Conservation (phyloP, 2,888 invertebrate genomes). For the Latrodectus elegans region DNA sequence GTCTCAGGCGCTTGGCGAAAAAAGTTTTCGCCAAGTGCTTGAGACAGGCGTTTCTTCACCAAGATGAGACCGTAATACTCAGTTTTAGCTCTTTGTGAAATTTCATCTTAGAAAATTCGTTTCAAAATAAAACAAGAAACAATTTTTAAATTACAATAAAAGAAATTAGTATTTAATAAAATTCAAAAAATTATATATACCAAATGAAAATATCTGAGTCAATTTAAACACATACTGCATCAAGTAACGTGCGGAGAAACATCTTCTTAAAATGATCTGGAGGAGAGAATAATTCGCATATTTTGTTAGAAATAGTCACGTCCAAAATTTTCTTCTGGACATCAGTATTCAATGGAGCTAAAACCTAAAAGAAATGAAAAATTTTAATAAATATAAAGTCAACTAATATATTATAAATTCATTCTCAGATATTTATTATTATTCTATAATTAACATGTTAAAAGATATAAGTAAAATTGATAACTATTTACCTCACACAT, state of each 20-base stretch:
- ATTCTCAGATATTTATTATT: neutral
- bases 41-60: too few relatives aligned
- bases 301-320: constrained; percentile 25
- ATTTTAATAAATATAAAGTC: neutral
- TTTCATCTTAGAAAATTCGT: too few relatives aligned
- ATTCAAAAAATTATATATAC: too few relatives aligned
- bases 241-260: constrained; percentile 39
- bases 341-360: constrained; percentile 3
- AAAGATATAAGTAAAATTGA: neutral
- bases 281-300: constrained; percentile 21
- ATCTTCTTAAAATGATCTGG: constrained; percentile 30
- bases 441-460: neutral
- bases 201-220: neutral
- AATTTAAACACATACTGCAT: constrained; percentile 32
- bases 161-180: too few relatives aligned
- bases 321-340: constrained; percentile 41
- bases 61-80: too few relatives aligned
- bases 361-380: constrained; percentile 23
- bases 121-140: too few relatives aligned
- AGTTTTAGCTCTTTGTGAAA: too few relatives aligned
- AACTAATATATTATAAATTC: neutral
- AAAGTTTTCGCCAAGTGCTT: too few relatives aligned
- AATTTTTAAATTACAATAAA: too few relatives aligned
- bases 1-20: too few relatives aligned
- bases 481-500: constrained; percentile 11